Percentiles rank a stretch among this genome's conserved stretches.
These are phyloP conservation scores for Odobenus rosmarus DNA, from an alignment of 2,113 vertebrate genomes.

Conservation along the genomic window DNA sequence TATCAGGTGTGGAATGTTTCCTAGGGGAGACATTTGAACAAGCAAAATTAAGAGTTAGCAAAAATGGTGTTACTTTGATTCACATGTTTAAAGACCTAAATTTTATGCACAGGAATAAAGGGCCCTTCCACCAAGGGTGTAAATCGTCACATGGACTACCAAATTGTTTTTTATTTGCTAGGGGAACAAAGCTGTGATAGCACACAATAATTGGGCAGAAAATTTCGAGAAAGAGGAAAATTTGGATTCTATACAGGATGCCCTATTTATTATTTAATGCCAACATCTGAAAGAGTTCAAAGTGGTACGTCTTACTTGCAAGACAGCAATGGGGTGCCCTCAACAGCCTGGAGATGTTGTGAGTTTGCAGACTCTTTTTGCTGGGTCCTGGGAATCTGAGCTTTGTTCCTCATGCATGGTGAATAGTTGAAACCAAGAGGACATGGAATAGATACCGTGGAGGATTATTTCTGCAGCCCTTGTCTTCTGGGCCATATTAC, in stretches of 20 bases:
- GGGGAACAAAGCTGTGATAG: slow-evolving; percentile 25
- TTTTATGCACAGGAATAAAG: slow-evolving; percentile 61
- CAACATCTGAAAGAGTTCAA: not conserved
- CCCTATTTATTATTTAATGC: not conserved
- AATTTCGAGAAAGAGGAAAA: not conserved
- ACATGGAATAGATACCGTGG: slow-evolving; percentile 55
- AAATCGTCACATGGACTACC: not conserved
- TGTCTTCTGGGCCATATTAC: not conserved
- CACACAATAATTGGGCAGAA: not conserved
- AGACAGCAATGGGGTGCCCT: no score
- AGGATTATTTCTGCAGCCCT: slow-evolving; percentile 22
- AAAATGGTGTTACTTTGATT: slow-evolving; percentile 34
- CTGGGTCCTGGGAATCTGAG: slow-evolving; percentile 15
- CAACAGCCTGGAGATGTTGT: not conserved
- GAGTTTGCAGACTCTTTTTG: not conserved
- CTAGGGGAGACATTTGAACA: slow-evolving; percentile 57
- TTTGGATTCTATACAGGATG: slow-evolving; percentile 33
- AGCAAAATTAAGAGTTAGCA: slow-evolving; percentile 46
- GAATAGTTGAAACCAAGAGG: slow-evolving; percentile 60
- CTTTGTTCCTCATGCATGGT: slow-evolving; percentile 49
- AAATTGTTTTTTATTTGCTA: not conserved
- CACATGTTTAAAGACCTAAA: slow-evolving; percentile 38
- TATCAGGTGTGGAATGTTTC: slow-evolving; percentile 56
- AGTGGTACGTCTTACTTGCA: not conserved
- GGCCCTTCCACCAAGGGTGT: not conserved